Percentiles rank a stretch among this genome's conserved stretches.
Evolutionary conservation across 2,113 vertebrate genomes (phyloP).

Genomic region (Lepisosteus osseus): DNA sequence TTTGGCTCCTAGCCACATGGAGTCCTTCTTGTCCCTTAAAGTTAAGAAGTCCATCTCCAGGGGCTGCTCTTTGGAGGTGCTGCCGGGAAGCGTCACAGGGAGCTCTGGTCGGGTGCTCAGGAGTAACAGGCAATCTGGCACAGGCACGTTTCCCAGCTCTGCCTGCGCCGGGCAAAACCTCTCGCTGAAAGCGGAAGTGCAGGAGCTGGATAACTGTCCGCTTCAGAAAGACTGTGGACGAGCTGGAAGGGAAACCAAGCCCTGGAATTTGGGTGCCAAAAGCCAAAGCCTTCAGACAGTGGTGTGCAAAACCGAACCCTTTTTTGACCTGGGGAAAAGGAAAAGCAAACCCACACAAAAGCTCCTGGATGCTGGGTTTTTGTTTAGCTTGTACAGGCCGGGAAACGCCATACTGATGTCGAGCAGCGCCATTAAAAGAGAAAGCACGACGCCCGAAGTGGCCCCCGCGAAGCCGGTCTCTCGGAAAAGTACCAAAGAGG

Average conservation of each 20-base stretch:
- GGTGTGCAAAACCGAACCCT: not conserved
- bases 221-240: constrained; percentile 1
- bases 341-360: constrained; percentile 74
- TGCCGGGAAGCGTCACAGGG: constrained; percentile 12
- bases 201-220: not conserved
- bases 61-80: constrained; percentile 27
- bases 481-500: constrained; percentile 8
- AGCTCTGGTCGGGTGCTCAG: constrained; percentile 39
- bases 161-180: not conserved
- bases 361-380: constrained; percentile 69
- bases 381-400: constrained; percentile 68
- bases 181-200: not conserved
- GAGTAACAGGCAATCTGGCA: constrained; percentile 49
- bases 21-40: constrained; percentile 13
- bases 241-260: constrained; percentile 14
- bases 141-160: constrained; percentile 31
- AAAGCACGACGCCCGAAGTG: constrained; percentile 31
- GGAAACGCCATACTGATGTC: not conserved
- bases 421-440: constrained; percentile 62
- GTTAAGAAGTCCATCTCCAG: constrained; percentile 21
- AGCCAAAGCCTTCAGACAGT: constrained; percentile 21
- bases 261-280: constrained; percentile 21
- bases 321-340: constrained; percentile 63
- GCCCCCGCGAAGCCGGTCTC: constrained; percentile 20
- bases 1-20: not conserved